Evolutionary conservation across 2,888 invertebrate species (phyloP), one percentile per base, ranked within the genome.

Genomic region (Brenthis hecate): DNA sequence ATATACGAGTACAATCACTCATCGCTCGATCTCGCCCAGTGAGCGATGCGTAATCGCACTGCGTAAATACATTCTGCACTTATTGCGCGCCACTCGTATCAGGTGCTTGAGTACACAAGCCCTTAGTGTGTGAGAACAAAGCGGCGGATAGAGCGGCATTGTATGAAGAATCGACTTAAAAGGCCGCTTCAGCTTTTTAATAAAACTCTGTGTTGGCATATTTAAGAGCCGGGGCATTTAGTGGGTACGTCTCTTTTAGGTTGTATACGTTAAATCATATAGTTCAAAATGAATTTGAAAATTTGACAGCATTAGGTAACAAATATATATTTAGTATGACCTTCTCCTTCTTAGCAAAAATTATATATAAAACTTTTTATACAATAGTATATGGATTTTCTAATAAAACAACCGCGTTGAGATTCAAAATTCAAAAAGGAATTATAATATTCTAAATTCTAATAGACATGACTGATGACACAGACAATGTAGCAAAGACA

Each of bases 51-150:
- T 90, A 89, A 91, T 91, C 89, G 89, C 80, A 82, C 83, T 82
- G 80, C 80, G 91, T 86, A 91, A 91, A 91, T 91, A 91, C 87
- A 85, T 85, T 87, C 84, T 86, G 89, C 91, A 86, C 91, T 91
- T 87, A 87, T 85, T 84, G 85, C 82, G 84, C 79, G 77, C 84
- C 85, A 83, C 89, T 89, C 82, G 85, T 83, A 84, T 84, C 87
- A 86, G 86, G 87, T 87, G 84, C 78, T 78, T 86, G 85, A 88
- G 84, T 89, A 82, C 83, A 79, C 83, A 85, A 79, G 81, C 83
- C 82, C 88, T 88, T 82, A 75, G 75, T 72, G 81, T 78, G 78
- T 76, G 83, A 68, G 80, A 88, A 89, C 88, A 89, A 87, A 87
- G 86, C 83, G 79, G 74, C 73, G 79, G 82, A 84, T 83, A 81